Conservation (phyloP, 2,888 invertebrate species). For the Seira musarum region DNA sequence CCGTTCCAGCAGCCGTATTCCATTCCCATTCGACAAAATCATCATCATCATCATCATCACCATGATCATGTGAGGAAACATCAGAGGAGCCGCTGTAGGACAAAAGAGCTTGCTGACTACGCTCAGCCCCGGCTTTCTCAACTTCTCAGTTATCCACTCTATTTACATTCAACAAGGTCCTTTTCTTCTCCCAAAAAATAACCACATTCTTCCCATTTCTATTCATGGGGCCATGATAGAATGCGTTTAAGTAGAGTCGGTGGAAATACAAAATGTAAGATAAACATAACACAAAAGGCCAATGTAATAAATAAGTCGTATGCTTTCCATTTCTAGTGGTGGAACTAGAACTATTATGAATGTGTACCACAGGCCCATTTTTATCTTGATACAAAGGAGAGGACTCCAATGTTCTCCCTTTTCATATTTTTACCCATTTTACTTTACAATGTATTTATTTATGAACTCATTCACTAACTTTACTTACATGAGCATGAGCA, state of each 20-base stretch:
- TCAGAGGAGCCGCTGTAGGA: neutral
- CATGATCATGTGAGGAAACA: too few species aligned
- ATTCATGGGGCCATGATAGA: conserved; percentile 1
- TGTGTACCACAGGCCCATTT: neutral
- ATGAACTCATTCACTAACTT: neutral
- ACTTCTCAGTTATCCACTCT: conserved; percentile 7
- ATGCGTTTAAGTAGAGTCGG: neutral
- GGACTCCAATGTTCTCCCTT: neutral
- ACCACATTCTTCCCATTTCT: neutral
- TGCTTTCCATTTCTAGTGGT: too few species aligned
- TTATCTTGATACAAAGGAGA: neutral
- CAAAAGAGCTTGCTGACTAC: neutral
- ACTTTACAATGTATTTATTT: conserved; percentile 7
- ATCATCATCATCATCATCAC: conserved; percentile 3
- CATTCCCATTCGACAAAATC: neutral
- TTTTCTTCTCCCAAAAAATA: neutral
- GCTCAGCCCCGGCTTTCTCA: neutral
- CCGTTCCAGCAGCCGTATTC: neutral
- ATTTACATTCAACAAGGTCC: conserved; percentile 12
- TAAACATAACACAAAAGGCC: conserved; percentile 13
- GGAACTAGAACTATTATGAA: too few species aligned
- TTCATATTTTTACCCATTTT: conserved; percentile 9
- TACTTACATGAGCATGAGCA: neutral
- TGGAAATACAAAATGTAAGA: conserved; percentile 6
- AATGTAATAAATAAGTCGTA: conserved; percentile 12